These are phyloP conservation scores for Oreotrochilus melanogaster DNA, from an alignment of 2,113 vertebrate species.

Conservation along the genomic window DNA sequence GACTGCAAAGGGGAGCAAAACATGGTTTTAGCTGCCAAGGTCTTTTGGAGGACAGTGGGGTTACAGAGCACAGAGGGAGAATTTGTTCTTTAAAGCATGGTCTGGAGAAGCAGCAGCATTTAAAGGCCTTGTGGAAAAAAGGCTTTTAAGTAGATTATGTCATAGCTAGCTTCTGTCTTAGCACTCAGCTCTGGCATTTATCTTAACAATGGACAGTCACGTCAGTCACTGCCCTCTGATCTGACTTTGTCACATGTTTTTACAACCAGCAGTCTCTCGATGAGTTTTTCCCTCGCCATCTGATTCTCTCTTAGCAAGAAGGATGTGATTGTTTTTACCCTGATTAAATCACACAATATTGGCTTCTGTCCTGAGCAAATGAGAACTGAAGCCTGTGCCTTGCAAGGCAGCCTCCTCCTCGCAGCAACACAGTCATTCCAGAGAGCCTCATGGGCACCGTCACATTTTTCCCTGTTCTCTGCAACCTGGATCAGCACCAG, in stretches of 20 bases:
- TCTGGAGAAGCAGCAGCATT: slow-evolving; percentile 9
- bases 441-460: rapidly evolving
- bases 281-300: neutral
- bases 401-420: neutral
- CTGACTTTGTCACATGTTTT: slow-evolving; percentile 10
- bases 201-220: slow-evolving; percentile 33
- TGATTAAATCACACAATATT: neutral
- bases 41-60: neutral
- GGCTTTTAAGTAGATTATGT: slow-evolving; percentile 66
- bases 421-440: neutral
- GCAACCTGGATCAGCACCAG: neutral
- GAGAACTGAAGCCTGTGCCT: neutral
- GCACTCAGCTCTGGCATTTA: slow-evolving; percentile 10
- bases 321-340: neutral
- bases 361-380: neutral
- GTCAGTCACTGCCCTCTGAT: slow-evolving; percentile 40
- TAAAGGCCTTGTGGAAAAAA: slow-evolving; percentile 35
- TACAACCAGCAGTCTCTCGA: neutral
- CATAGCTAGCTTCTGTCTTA: slow-evolving; percentile 42
- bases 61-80: neutral
- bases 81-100: neutral
- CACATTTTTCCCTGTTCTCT: neutral
- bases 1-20: neutral
- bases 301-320: slow-evolving; percentile 14
- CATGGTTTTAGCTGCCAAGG: neutral